Conservation (phyloP, 2,113 vertebrate species). For the Coptodon bakossiorum region DNA sequence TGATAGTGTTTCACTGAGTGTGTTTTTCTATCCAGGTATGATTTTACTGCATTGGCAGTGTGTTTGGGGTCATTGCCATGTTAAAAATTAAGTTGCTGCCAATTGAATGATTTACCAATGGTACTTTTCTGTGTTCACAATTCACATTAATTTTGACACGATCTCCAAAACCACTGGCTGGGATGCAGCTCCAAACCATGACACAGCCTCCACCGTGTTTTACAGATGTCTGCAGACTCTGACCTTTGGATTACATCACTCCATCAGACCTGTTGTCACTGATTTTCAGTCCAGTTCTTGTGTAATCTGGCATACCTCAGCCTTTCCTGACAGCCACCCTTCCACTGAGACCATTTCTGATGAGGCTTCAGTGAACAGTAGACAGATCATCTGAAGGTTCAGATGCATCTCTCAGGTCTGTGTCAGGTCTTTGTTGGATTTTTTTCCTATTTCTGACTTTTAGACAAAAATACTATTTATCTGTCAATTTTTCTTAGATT, state of each 20-base stretch:
- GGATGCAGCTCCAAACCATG: not conserved
- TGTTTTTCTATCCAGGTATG: not conserved
- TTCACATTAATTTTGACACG: not conserved
- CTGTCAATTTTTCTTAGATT: not conserved
- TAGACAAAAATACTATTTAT: not conserved
- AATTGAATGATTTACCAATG: not conserved
- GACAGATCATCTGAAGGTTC: not conserved
- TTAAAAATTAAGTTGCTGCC: not conserved
- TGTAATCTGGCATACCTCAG: not conserved
- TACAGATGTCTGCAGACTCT: not conserved
- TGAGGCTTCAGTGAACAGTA: not conserved
- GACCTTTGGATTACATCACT: not conserved
- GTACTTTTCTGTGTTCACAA: not conserved
- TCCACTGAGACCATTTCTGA: not conserved
- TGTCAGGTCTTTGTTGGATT: not conserved
- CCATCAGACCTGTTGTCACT: not conserved
- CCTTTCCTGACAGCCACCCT: not conserved
- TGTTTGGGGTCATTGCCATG: not conserved
- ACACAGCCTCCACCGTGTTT: not conserved
- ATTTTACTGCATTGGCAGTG: not conserved
- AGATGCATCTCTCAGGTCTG: not conserved
- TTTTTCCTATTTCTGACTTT: not conserved
- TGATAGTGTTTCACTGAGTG: not conserved
- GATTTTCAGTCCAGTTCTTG: not conserved
- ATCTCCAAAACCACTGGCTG: not conserved